A percentile compares a stretch with the other conserved stretches of the same genome.
These are phyloP conservation scores for Carabus problematicus DNA, from an alignment of 2,888 invertebrate species.

Conservation along the genomic window DNA sequence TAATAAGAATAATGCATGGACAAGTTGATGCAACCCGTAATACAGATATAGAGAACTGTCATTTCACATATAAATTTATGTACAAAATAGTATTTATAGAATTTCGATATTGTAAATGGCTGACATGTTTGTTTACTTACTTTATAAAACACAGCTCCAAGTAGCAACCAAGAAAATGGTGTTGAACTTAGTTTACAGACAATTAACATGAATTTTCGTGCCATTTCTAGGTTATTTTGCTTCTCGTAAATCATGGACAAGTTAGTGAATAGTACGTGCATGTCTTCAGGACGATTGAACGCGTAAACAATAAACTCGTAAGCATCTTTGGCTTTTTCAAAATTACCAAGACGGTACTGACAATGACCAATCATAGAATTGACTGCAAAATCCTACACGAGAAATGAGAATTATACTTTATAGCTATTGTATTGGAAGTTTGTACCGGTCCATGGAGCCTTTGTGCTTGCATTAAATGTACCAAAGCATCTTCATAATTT, in stretches of 20 bases:
- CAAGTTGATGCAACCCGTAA: too few relatives aligned
- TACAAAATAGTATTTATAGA: too few relatives aligned
- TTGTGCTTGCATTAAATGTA: constrained; percentile 53
- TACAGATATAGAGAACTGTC: too few relatives aligned
- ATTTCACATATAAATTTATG: too few relatives aligned
- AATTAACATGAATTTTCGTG: constrained; percentile 53
- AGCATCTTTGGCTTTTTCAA: constrained; percentile 50
- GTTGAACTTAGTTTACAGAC: constrained; percentile 55
- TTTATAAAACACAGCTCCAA: constrained; percentile 50
- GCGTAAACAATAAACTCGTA: constrained; percentile 53
- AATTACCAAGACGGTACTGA: constrained; percentile 48
- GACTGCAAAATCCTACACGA: constrained; percentile 52
- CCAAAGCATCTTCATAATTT: constrained; percentile 53
- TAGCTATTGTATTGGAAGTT: too few relatives aligned
- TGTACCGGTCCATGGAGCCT: constrained; percentile 51
- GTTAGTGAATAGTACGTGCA: constrained; percentile 54
- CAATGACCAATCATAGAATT: constrained; percentile 54
- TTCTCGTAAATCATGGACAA: constrained; percentile 50
- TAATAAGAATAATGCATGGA: too few relatives aligned
- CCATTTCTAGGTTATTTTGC: constrained; percentile 50
- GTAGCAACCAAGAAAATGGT: constrained; percentile 55
- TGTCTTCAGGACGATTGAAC: constrained; percentile 52
- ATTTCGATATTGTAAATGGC: too few relatives aligned
- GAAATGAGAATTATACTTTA: neutral
- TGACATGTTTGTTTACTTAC: constrained; percentile 40